Conservation (phyloP, 2,113 vertebrate genomes). For the Pteropus alecto region DNA sequence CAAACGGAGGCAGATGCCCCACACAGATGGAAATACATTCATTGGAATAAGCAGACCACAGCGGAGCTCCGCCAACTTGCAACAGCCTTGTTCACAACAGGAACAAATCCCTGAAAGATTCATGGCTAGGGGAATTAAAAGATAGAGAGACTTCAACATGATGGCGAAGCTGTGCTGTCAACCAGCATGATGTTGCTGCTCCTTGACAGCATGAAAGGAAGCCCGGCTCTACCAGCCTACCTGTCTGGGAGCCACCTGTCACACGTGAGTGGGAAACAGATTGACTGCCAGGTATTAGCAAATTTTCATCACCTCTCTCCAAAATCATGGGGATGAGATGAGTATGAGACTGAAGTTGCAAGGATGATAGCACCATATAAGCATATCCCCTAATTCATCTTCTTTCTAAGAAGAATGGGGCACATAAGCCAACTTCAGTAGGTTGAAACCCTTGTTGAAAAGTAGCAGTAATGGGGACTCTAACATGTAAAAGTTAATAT, state of each 20-base stretch:
- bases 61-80: neutral
- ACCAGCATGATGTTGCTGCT: slow-evolving; percentile 41
- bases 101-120: slow-evolving; percentile 49
- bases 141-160: slow-evolving; percentile 33
- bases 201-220: slow-evolving; percentile 70
- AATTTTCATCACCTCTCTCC: neutral
- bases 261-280: slow-evolving; percentile 46
- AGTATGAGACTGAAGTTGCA: neutral
- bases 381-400: neutral
- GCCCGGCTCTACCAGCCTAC: slow-evolving; percentile 48
- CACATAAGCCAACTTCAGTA: neutral
- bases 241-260: slow-evolving; percentile 74
- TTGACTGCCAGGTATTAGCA: neutral
- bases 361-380: neutral
- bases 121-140: neutral
- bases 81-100: slow-evolving; percentile 59
- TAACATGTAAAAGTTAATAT: neutral
- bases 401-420: neutral
- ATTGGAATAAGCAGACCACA: neutral
- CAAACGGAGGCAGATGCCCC: slow-evolving; percentile 42
- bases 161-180: slow-evolving; percentile 41
- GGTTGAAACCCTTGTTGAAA: neutral
- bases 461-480: neutral
- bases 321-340: neutral
- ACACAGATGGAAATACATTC: neutral